Conservation (phyloP, 2,113 vertebrate species). For the Eurypyga helias region DNA sequence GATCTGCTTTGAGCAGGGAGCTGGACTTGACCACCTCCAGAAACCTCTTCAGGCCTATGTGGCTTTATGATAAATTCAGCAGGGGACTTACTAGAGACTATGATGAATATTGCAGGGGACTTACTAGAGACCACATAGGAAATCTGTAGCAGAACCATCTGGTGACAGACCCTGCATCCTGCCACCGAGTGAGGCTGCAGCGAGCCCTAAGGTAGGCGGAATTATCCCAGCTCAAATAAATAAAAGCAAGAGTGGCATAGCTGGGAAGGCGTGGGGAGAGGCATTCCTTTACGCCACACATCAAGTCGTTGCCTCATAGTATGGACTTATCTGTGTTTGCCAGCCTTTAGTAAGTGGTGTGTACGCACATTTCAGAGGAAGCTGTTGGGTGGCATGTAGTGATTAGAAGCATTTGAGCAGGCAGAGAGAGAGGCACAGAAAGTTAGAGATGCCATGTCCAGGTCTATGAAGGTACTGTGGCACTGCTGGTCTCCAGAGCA, state of each 20-base stretch:
- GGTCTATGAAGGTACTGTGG: neutral
- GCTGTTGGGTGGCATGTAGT: neutral
- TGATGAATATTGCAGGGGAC: too few species aligned
- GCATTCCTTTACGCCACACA: neutral
- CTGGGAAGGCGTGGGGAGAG: neutral
- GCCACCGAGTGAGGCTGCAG: neutral
- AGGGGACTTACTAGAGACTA: neutral
- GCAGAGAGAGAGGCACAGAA: neutral
- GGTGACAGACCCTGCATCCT: neutral
- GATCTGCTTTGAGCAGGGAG: neutral
- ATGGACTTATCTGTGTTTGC: neutral
- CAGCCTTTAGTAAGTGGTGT: neutral
- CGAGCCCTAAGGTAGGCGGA: neutral
- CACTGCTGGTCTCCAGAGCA: neutral
- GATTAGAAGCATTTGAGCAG: neutral
- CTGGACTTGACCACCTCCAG: neutral
- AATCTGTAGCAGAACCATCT: neutral
- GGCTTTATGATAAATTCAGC: neutral
- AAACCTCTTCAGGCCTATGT: neutral
- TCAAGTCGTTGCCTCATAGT: neutral
- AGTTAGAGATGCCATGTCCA: neutral
- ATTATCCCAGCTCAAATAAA: neutral
- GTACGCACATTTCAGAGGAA: neutral
- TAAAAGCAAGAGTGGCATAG: neutral
- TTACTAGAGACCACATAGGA: neutral